These are phyloP conservation scores for Agrenia bidenticulata DNA, from an alignment of 2,888 invertebrate genomes.

Conservation along the genomic window DNA sequence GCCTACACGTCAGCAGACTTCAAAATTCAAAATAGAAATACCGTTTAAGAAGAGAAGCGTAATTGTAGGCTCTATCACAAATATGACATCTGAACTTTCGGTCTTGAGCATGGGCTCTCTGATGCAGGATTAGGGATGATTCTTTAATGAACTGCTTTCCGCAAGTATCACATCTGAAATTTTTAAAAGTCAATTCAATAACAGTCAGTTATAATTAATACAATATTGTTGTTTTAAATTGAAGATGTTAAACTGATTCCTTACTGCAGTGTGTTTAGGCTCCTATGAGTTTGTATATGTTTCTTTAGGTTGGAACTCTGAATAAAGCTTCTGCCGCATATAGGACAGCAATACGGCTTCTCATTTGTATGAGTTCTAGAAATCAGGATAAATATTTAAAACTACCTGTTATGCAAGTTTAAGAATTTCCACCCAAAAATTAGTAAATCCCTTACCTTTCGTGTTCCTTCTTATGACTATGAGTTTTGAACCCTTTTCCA, in stretches of 20 bases:
- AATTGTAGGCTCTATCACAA: constrained; percentile 52
- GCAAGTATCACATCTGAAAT: constrained; percentile 45
- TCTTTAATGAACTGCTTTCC: constrained; percentile 51
- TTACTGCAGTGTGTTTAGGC: constrained; percentile 49
- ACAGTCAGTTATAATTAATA: too few relatives aligned
- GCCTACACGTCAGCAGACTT: not conserved
- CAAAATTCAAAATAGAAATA: constrained; percentile 14
- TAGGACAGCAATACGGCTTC: constrained; percentile 48
- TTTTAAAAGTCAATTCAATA: too few relatives aligned
- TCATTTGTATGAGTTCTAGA: constrained; percentile 50
- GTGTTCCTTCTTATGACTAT: constrained; percentile 44
- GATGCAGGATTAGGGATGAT: constrained; percentile 48
- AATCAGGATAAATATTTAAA: too few relatives aligned
- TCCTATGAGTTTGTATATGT: constrained; percentile 51
- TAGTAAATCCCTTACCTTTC: not conserved
- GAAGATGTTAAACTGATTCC: too few relatives aligned
- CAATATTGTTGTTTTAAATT: too few relatives aligned
- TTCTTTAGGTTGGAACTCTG: constrained; percentile 52
- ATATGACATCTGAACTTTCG: constrained; percentile 46
- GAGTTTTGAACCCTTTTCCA: constrained; percentile 48
- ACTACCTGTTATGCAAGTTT: not conserved
- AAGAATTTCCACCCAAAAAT: too few relatives aligned
- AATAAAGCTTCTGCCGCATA: constrained; percentile 46
- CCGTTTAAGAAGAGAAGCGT: constrained; percentile 51
- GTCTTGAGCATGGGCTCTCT: constrained; percentile 50